A percentile compares a stretch with the other conserved stretches of the same genome.
Conservation (phyloP, 2,113 vertebrate species). For the Pomatorhinus ruficollis region DNA sequence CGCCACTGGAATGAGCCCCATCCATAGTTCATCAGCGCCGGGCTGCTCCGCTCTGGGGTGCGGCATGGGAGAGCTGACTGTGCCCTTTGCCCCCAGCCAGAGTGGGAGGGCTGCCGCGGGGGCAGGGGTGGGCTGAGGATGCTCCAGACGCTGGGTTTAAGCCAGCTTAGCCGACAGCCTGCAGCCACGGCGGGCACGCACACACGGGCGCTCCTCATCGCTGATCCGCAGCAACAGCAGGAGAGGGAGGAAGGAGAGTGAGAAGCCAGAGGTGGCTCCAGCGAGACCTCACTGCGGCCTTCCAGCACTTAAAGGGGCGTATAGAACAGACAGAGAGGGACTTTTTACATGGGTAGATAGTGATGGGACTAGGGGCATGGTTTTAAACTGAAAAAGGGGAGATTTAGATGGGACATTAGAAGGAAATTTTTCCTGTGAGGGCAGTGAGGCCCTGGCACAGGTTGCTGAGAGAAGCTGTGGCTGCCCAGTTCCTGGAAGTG, state of each 20-base stretch:
- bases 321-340: background rate
- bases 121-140: background rate
- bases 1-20: background rate
- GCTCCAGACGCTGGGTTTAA: background rate
- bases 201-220: accelerated
- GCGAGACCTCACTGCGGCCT: background rate
- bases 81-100: accelerated
- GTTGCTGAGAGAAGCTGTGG: background rate
- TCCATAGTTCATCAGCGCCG: background rate
- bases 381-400: background rate
- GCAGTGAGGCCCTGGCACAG: background rate
- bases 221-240: background rate
- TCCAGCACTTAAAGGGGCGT: background rate
- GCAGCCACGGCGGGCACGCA: background rate
- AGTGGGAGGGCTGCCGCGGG: accelerated
- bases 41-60: background rate
- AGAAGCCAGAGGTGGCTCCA: background rate
- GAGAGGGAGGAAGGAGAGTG: background rate
- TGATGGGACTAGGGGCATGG: background rate
- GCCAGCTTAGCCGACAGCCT: background rate
- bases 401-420: background rate
- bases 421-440: background rate
- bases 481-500: background rate
- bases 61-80: accelerated
- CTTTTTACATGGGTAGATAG: background rate